Evolutionary conservation across 1,140 invertebrate genomes (phyloP).

Genomic region (Bombus picipes): DNA sequence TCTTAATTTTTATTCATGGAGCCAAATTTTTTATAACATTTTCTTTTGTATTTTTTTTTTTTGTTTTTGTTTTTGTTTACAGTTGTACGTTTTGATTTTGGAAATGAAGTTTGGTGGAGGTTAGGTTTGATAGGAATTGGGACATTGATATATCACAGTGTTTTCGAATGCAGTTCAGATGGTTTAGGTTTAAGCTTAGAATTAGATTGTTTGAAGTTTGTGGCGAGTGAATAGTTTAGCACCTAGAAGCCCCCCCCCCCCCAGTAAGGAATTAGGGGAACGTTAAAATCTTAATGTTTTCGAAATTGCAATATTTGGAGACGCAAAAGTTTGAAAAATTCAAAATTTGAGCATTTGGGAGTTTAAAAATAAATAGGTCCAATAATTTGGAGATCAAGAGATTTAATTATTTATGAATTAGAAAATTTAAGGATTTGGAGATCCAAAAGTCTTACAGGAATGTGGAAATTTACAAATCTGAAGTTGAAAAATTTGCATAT

Average conservation of each 20-base stretch:
- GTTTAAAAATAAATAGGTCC: background rate
- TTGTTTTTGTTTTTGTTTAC: no score
- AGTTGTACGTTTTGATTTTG: background rate
- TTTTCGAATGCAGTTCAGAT: background rate
- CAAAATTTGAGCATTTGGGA: background rate
- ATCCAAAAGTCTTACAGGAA: no score
- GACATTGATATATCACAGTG: background rate
- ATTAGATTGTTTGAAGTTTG: background rate
- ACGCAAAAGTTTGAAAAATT: background rate
- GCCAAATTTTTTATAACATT: background rate
- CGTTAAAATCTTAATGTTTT: background rate
- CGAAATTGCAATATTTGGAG: background rate
- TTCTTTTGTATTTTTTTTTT: background rate
- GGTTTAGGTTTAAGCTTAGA: background rate
- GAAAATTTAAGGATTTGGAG: background rate
- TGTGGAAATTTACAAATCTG: background rate
- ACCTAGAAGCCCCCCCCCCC: no score
- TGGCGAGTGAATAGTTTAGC: background rate
- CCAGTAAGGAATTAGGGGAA: no score
- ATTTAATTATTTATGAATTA: no score
- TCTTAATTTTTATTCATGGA: background rate
- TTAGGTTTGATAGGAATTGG: background rate
- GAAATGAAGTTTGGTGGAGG: background rate
- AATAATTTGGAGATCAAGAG: no score
- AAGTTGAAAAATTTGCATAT: background rate